These are phyloP conservation scores for Menidia beryllina DNA, from an alignment of 2,113 vertebrate genomes.

Conservation along the genomic window DNA sequence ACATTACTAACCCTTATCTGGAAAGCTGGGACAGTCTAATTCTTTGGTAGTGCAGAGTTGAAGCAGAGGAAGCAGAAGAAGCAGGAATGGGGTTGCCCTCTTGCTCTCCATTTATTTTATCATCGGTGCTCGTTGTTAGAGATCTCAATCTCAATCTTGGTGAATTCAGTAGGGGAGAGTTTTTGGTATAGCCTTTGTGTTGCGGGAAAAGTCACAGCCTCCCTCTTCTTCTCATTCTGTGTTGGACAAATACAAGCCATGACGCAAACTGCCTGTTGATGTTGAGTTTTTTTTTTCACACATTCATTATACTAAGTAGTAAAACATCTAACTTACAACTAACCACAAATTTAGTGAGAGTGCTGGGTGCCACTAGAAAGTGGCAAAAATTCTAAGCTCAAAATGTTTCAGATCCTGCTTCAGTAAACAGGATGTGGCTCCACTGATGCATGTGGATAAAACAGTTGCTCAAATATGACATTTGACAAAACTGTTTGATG, in stretches of 20 bases:
- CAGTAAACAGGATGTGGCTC: not conserved
- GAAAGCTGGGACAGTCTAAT: accelerated
- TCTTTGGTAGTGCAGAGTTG: accelerated
- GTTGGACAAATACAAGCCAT: not conserved
- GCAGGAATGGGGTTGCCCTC: not conserved
- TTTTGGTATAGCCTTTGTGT: not conserved
- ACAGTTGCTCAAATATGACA: too few relatives aligned
- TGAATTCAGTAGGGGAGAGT: not conserved
- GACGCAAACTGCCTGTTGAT: not conserved
- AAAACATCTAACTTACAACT: not conserved
- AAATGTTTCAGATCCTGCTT: not conserved
- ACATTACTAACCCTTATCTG: slow-evolving; percentile 26
- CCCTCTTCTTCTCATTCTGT: slow-evolving; percentile 21
- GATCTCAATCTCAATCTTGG: not conserved
- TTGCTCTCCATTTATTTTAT: slow-evolving; percentile 39
- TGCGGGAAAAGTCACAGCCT: not conserved
- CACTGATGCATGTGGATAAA: too few relatives aligned
- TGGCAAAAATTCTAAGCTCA: not conserved
- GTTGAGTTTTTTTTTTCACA: not conserved
- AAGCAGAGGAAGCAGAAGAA: slow-evolving; percentile 1
- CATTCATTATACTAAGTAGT: not conserved
- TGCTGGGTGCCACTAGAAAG: not conserved
- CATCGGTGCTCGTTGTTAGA: not conserved
- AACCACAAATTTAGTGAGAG: not conserved
- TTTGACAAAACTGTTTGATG: too few relatives aligned